These are phyloP conservation scores for Callyntrura sp. DNA, from an alignment of 2,888 invertebrate genomes.

Conservation along the genomic window DNA sequence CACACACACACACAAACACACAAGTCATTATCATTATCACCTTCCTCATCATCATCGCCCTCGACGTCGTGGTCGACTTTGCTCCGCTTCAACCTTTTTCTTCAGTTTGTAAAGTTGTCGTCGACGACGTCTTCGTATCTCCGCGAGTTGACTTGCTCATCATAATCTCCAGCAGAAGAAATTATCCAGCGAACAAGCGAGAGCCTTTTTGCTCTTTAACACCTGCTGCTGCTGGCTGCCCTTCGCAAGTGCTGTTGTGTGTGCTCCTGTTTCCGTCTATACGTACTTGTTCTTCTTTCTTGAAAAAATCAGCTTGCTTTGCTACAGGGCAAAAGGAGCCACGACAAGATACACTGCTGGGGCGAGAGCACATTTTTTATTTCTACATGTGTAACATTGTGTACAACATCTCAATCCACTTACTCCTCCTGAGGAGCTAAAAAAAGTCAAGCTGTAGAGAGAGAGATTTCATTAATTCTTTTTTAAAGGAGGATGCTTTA, in stretches of 20 bases:
- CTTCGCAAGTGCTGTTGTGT: conserved; percentile 30
- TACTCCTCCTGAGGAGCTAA: conserved; percentile 16
- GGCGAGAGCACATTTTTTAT: conserved; percentile 45
- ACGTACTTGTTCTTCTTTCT: conserved; percentile 6
- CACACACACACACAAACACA: background rate
- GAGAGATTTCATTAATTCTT: conserved; percentile 28
- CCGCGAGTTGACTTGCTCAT: conserved; percentile 52
- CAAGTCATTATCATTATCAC: conserved; percentile 62
- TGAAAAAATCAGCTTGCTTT: conserved; percentile 44
- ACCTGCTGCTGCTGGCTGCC: conserved; percentile 66
- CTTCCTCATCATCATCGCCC: conserved; percentile 45
- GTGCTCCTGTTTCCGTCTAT: conserved; percentile 60
- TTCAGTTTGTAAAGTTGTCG: conserved; percentile 56
- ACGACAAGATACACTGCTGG: background rate
- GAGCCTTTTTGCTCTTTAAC: conserved; percentile 63
- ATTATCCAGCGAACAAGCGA: background rate
- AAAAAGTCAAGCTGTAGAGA: conserved; percentile 17
- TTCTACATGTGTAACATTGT: conserved; percentile 70
- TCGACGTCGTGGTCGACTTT: conserved; percentile 48
- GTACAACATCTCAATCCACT: conserved; percentile 71
- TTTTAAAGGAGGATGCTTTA: conserved; percentile 32
- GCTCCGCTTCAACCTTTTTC: conserved; percentile 16
- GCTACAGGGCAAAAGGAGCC: conserved; percentile 65
- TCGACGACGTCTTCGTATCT: conserved; percentile 49
- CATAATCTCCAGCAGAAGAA: conserved; percentile 35